These are phyloP conservation scores for Danio tinwini DNA, from an alignment of 2,797 vertebrate species.

Conservation along the genomic window DNA sequence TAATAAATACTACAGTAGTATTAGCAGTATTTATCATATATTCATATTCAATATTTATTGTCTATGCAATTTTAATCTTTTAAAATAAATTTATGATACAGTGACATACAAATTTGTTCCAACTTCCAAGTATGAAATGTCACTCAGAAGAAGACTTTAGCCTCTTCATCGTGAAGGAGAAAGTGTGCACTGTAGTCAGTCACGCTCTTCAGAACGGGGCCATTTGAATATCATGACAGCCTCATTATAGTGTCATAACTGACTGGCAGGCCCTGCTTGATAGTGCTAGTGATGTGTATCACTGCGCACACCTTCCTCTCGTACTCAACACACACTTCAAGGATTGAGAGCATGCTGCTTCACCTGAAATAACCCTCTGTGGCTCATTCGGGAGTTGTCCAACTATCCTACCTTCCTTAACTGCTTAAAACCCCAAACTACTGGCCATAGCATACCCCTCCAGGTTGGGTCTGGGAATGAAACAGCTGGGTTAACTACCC, in stretches of 20 bases:
- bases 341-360: slow-evolving; percentile 22
- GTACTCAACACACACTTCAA: background rate
- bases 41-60: no score
- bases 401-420: background rate
- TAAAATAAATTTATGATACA: background rate
- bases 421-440: slow-evolving; percentile 38
- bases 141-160: slow-evolving; percentile 20
- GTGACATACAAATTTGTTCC: background rate
- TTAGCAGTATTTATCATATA: no score
- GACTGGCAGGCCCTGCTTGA: slow-evolving; percentile 80
- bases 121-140: background rate
- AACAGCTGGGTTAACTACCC: slow-evolving; percentile 47
- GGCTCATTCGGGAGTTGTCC: slow-evolving; percentile 6
- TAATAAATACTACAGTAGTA: no score
- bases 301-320: slow-evolving; percentile 11
- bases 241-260: slow-evolving; percentile 87
- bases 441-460: slow-evolving; percentile 22
- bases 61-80: background rate
- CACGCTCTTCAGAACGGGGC: slow-evolving; percentile 59
- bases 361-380: slow-evolving; percentile 26
- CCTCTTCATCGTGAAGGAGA: slow-evolving; percentile 23
- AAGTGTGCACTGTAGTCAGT: slow-evolving; percentile 8
- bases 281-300: slow-evolving; percentile 73
- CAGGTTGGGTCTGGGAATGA: slow-evolving; percentile 49
- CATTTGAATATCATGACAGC: slow-evolving; percentile 89